Base-by-base conservation (phyloP, 2,888 invertebrate genomes). In the Ganaspis brasiliensis region DNA sequence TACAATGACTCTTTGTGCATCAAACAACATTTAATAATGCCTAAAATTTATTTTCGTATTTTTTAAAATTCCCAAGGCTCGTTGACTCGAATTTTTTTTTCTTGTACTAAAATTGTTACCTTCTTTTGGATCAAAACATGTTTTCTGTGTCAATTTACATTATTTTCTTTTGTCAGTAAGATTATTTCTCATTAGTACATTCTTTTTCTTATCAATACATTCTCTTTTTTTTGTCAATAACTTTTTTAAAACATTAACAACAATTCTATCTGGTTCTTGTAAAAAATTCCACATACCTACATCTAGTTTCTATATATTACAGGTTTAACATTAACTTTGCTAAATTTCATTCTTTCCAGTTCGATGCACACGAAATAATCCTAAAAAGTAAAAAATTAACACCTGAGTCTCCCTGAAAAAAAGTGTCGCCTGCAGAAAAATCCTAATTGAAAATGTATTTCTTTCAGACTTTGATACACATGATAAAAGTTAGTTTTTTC, bases 51-150 rank as follows among this genome's bases (percentile, higher is more conserved):
- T 52, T 52, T 52, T 52, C 52, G 52, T 19, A 14, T 75, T 59
- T 73, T 67, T 63, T 21, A n/a, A 56, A 76, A 79, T 21, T 67
- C 14, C 40, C 37, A 45, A 59, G 59, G 35, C 59, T 77, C 77
- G 77, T 82, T 81, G 82, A 80, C 81, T 81, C 84, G 82, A 84
- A 83, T 86, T 79, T 78, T 81, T 74, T 82, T 78, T 83, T 85
- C 84, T 87, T 88, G 87, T 86, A 87, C 85, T 85, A 81, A 81
- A 79, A 83, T n/a, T n/a, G 84, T 84, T 87, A 81, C 81, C 76
- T 79, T 81, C 76, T 79, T 83, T 75, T 77, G 74, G 74, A 78
- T 31, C 6, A 31, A 31, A 4, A 31, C 31, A 31, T 31, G 2
- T 79, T 78, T 74, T 81, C 76, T 73, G 61, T 73, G 35, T 77